These are phyloP conservation scores for Temnothorax nylanderi DNA, from an alignment of 1,140 invertebrate species.

Conservation along the genomic window DNA sequence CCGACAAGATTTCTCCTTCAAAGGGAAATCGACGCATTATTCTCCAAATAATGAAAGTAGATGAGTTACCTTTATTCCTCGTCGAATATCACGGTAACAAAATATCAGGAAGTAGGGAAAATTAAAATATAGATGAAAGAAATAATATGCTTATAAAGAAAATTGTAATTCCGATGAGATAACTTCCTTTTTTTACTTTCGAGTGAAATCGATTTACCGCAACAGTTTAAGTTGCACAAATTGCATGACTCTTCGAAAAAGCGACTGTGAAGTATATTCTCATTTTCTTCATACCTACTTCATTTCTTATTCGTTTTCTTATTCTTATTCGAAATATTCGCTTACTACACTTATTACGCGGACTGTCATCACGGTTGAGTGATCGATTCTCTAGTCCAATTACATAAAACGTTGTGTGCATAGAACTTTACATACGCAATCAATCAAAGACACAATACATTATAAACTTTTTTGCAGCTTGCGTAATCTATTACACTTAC, in stretches of 20 bases:
- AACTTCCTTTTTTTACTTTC: slow-evolving; percentile 23
- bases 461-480: background rate
- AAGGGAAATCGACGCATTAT: slow-evolving; percentile 13
- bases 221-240: slow-evolving; percentile 1
- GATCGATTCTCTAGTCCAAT: background rate
- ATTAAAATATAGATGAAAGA: background rate
- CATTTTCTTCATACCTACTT: background rate
- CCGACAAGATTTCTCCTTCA: background rate
- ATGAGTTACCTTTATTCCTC: background rate
- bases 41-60: slow-evolving; percentile 15
- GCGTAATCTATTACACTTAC: background rate
- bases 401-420: background rate
- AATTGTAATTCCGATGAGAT: background rate
- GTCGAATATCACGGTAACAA: background rate
- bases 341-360: background rate
- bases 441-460: slow-evolving; percentile 12
- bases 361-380: slow-evolving; percentile 12
- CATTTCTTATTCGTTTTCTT: slow-evolving; percentile 4
- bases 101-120: background rate
- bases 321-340: background rate
- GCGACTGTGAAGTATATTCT: background rate
- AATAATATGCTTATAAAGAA: slow-evolving; percentile 27
- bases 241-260: slow-evolving; percentile 21
- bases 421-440: background rate
- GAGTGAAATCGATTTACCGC: slow-evolving; percentile 34